Conservation (phyloP, 1,140 invertebrate species). For the Pantala flavescens region DNA sequence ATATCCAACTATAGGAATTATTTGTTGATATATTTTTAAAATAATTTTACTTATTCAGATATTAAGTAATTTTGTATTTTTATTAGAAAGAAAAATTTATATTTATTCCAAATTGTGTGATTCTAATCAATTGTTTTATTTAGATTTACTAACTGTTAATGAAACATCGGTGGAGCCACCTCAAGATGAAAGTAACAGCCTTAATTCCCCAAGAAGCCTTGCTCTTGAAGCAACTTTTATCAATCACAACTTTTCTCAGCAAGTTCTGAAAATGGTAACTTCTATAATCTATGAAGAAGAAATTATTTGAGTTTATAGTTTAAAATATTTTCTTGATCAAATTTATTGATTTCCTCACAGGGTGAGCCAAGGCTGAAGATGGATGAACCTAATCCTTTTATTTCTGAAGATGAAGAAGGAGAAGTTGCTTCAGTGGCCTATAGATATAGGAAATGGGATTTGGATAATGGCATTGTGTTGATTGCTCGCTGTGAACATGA, state of each 20-base stretch:
- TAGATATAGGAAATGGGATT: constrained; percentile 92
- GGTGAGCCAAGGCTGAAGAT: constrained; percentile 81
- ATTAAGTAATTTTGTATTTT: constrained; percentile 7
- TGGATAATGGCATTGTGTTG: constrained; percentile 86
- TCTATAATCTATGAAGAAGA: background rate
- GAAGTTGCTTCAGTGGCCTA: constrained; percentile 94
- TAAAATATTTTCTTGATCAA: background rate
- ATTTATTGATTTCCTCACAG: constrained; percentile 28
- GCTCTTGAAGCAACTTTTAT: constrained; percentile 98
- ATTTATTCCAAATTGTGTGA: too few relatives aligned
- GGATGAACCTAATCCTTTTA: constrained; percentile 86
- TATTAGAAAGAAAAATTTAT: background rate
- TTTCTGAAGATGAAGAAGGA: constrained; percentile 74
- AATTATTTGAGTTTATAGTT: too few relatives aligned
- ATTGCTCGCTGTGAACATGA: constrained; percentile 95
- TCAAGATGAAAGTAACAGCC: constrained; percentile 84
- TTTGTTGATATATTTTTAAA: background rate
- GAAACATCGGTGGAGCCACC: constrained; percentile 97
- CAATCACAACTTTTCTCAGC: constrained; percentile 99
- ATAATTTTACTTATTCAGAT: background rate
- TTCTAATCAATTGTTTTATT: too few relatives aligned
- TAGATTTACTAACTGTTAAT: constrained; percentile 90
- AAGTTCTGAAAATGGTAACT: constrained; percentile 61
- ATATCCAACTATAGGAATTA: too few relatives aligned
- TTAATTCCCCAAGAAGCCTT: constrained; percentile 92